These are phyloP conservation scores for Eurytoma californica DNA, from an alignment of 2,888 invertebrate genomes.

Conservation along the genomic window DNA sequence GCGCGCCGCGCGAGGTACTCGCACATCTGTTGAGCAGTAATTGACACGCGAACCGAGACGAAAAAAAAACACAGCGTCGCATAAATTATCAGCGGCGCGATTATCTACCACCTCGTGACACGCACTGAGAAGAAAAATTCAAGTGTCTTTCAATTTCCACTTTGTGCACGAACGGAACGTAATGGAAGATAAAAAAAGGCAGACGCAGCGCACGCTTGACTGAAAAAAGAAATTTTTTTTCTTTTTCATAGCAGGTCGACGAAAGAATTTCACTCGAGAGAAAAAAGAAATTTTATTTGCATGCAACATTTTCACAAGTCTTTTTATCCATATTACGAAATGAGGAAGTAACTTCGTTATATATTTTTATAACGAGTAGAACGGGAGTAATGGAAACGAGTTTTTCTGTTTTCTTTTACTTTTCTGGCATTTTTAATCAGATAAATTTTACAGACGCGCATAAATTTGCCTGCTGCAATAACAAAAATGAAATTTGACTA, in stretches of 20 bases:
- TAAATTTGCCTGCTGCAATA: not conserved
- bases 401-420: not conserved
- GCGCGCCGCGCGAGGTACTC: no score
- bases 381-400: not conserved
- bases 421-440: not conserved
- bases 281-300: not conserved
- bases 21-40: no score
- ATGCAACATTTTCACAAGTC: not conserved
- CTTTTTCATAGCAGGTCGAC: not conserved
- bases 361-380: slow-evolving; percentile 5
- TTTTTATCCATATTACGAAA: not conserved
- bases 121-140: no score
- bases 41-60: no score
- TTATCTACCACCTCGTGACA: no score
- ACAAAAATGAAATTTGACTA: not conserved
- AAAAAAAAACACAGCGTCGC: no score
- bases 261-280: not conserved
- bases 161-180: not conserved
- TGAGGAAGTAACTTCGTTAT: slow-evolving; percentile 23
- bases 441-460: not conserved
- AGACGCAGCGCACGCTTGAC: not conserved
- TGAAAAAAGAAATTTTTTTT: not conserved
- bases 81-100: no score
- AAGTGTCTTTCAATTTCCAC: not conserved
- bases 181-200: not conserved